phyloP scores from a whole-genome alignment of 2,888 invertebrate species.

The Prenolepis imparis region DNA sequence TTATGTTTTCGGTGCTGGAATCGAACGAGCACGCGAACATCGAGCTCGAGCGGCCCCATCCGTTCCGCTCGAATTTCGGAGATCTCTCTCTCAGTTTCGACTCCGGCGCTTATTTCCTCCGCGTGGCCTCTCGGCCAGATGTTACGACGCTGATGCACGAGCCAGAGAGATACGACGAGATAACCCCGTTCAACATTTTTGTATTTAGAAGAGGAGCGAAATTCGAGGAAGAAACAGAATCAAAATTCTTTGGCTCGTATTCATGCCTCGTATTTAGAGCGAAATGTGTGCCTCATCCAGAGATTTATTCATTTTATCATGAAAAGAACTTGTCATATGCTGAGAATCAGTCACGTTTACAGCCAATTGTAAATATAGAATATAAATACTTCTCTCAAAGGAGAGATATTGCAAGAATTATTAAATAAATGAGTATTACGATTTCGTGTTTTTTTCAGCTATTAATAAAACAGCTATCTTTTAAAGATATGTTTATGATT shows the following conservation, averaged over 20 bases:
- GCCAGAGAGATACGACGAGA: constrained; percentile 42
- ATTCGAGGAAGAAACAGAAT: constrained; percentile 26
- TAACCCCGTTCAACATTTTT: constrained; percentile 35
- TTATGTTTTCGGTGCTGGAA: constrained; percentile 73
- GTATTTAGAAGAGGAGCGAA: constrained; percentile 29
- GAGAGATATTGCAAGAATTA: neutral
- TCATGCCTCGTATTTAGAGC: constrained; percentile 34
- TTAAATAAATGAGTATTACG: neutral
- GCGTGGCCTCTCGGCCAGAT: constrained; percentile 24
- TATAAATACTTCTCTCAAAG: neutral
- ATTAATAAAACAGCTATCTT: neutral
- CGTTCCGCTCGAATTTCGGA: constrained; percentile 22
- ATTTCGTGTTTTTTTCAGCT: neutral
- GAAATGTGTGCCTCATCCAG: constrained; percentile 24
- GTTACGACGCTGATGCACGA: constrained; percentile 37
- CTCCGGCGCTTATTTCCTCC: constrained; percentile 20
- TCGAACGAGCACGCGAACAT: constrained; percentile 31
- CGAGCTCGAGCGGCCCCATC: constrained; percentile 5
- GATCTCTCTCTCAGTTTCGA: constrained; percentile 7
- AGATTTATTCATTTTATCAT: constrained; percentile 30
- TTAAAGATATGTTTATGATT: too few relatives aligned
- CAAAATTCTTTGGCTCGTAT: constrained; percentile 43
- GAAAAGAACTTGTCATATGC: neutral
- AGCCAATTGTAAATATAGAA: neutral
- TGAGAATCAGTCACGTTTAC: constrained; percentile 28